Base-by-base conservation (phyloP, 2,797 vertebrate genomes). In the Trichosurus vulpecula region DNA sequence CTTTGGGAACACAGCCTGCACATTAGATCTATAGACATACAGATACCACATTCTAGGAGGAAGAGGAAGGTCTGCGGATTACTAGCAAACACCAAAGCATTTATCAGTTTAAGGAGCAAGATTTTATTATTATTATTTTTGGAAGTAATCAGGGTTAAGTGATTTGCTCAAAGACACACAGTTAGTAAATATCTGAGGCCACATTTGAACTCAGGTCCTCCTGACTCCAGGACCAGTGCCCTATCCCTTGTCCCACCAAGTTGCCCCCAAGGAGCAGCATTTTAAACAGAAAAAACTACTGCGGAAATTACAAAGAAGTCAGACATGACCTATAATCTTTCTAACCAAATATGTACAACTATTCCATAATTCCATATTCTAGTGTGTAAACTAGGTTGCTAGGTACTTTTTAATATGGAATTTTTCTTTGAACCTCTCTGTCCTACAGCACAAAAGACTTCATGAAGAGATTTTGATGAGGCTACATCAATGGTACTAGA, bases 381-480 rank as follows among this genome's bases (percentile, higher is more conserved):
- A 81, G 29, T 1, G 55, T 92, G 54, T 51, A n/a, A 91, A 51
- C 29, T 66, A 47, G 74, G 41, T 27, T 87, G 12, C 41, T 92
- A 56, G 54, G 35, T 93, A 89, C 51, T 93, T 13, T 66, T 8
- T 87, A 35, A 61, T 54, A n/a, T 61, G 13, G 29, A 56, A 29
- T 51, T 19, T 27, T 89, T 56, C 52, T 91, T 91, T n/a, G 31
- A 92, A 89, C 58, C 53, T 94, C 92, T 74, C 35, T 96, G 94
- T 92, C 55, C 30, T 51, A 4, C 41, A 94, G 90, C 25, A 81
- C 27, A 93, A 92, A 57, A 52, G n/a, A 52, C n/a, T 74, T 14
- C 81, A 31, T 94, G n/a, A 87, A 35, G 19, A 55, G 91, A 55
- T 16, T 30, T 29, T 87, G 52, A 56, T 31, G 93, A 90, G 31